phyloP scores from a whole-genome alignment of 2,797 vertebrate genomes.

The Enteromius mattozi region DNA sequence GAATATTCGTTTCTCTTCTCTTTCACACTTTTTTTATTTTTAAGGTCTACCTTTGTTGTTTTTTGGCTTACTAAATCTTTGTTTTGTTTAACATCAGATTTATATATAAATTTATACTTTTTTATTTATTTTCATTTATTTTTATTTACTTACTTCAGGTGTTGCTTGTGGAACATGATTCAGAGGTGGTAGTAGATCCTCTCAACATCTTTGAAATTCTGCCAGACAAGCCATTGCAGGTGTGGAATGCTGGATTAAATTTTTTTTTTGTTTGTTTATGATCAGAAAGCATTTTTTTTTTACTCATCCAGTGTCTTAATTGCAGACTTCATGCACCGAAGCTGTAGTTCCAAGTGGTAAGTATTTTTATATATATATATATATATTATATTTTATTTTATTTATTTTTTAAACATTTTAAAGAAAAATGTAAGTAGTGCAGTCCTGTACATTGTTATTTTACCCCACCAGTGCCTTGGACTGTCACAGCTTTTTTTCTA shows the following conservation, averaged over 20 bases:
- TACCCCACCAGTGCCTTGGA: not conserved
- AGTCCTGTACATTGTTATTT: not conserved
- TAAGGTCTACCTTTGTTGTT: not conserved
- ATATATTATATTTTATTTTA: too few species aligned
- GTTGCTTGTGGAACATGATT: constrained; percentile 62
- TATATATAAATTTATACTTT: not conserved
- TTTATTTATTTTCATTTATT: too few species aligned
- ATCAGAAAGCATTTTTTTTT: not conserved
- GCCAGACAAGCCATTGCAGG: constrained; percentile 55
- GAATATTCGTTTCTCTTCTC: constrained; percentile 42
- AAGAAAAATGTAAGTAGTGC: not conserved
- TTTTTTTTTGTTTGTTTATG: not conserved
- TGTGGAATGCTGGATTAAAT: not conserved
- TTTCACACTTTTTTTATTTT: not conserved
- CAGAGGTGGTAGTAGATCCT: constrained; percentile 61
- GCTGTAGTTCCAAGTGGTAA: constrained; percentile 2
- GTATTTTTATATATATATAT: not conserved
- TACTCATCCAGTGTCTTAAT: not conserved
- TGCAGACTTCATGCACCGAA: constrained; percentile 5
- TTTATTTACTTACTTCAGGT: constrained; percentile 53
- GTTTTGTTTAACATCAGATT: not conserved
- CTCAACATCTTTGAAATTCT: constrained; percentile 61
- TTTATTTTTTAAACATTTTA: not conserved
- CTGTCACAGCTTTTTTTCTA: not conserved
- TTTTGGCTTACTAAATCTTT: not conserved